phyloP scores from a whole-genome alignment of 2,888 invertebrate species.

The Taphrorychus bicolor region DNA sequence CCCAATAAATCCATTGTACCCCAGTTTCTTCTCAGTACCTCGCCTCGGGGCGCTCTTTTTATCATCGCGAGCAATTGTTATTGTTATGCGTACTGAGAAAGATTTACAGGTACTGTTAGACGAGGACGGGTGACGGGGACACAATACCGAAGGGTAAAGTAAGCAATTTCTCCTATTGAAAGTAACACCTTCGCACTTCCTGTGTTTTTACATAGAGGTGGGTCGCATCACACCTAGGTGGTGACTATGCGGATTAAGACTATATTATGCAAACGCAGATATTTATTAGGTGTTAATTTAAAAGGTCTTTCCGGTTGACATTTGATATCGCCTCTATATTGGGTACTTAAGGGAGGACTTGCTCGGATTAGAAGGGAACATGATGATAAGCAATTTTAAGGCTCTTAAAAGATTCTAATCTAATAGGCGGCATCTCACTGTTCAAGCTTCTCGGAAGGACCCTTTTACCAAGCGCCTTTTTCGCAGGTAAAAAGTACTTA shows the following conservation, averaged over 20 bases:
- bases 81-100: slow-evolving; percentile 16
- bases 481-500: neutral
- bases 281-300: neutral
- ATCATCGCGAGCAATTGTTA: slow-evolving; percentile 16
- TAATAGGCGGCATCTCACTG: neutral
- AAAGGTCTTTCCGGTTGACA: neutral
- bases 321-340: neutral
- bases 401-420: neutral
- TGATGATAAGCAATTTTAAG: neutral
- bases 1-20: slow-evolving; percentile 22
- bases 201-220: slow-evolving; percentile 15
- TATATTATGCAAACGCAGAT: slow-evolving; percentile 1
- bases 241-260: slow-evolving; percentile 6
- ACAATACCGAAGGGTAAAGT: slow-evolving; percentile 11
- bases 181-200: slow-evolving; percentile 28
- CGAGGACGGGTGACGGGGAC: slow-evolving; percentile 1
- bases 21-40: slow-evolving; percentile 10
- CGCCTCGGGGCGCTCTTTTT: slow-evolving; percentile 8
- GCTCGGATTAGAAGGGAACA: neutral
- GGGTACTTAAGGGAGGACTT: neutral
- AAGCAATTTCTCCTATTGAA: slow-evolving; percentile 11
- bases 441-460: neutral
- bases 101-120: slow-evolving; percentile 10
- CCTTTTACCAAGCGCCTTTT: neutral
- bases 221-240: slow-evolving; percentile 17